Base-by-base conservation (phyloP, 2,888 invertebrate genomes). In the Gonocerus acuteangulatus region DNA sequence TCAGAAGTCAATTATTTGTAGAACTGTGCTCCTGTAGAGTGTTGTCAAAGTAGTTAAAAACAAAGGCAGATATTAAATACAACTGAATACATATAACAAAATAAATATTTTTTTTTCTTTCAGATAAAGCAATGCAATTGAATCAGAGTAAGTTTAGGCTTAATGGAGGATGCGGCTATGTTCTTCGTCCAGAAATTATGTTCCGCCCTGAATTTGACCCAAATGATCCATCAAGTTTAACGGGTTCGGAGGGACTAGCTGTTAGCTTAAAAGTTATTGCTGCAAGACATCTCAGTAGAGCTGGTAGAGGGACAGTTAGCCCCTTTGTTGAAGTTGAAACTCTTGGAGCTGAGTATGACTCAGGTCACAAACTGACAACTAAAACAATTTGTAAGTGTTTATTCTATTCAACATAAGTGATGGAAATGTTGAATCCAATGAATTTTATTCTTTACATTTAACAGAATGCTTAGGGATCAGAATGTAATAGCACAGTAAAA, bases 101-200 rank as follows among this genome's bases (percentile, higher is more conserved):
- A n/a, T n/a, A n/a, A n/a, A n/a, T n/a, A n/a, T n/a, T n/a, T n/a
- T n/a, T 62, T 63, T 60, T 15, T 32, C 61, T 62, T 66, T 81
- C 85, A 64, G 97, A 97, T 73, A 90, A 89, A 71, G 81, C 92
- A 11, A 97, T 99, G 95, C 96, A 99, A 75, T 72, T 96, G 9
- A 97, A 99, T 75, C 86, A 89, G 72, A 94, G 91, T 0, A 89
- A 89, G 72, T 99, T 99, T 72, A 78, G 86, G 23, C 87, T 90
- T 72, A 99, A 99, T 72, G 95, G 94, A 0, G 80, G 83, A 32
- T 95, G 94, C 73, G 99, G 99, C 0, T 99, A 89, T 73, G 78
- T 99, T 1, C 75, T 97, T 60, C 89, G 91, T 72, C 96, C 97
- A 0, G 85, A 87, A 2, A 90, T 89, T 68, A 91, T 96, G 91